Conservation (phyloP, 2,797 vertebrate genomes). For the Margarornis squamiger region DNA sequence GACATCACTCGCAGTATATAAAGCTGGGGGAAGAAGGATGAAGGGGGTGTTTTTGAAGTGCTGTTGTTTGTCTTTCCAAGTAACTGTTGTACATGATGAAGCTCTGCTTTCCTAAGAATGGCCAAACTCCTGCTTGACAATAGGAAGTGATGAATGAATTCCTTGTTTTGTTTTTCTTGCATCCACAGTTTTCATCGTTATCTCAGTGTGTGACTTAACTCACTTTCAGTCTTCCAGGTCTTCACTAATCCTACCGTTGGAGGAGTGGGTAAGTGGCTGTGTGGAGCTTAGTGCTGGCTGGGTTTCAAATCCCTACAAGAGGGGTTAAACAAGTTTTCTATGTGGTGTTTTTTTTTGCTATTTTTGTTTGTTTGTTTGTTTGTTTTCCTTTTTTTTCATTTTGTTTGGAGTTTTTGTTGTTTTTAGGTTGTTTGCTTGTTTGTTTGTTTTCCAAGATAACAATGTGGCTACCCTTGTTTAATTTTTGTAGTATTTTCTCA, state of each 20-base stretch:
- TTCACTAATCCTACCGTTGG: background rate
- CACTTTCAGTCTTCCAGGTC: background rate
- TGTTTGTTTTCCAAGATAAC: background rate
- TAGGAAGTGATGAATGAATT: background rate
- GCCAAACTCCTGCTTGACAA: background rate
- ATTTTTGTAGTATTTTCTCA: background rate
- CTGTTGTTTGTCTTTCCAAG: background rate
- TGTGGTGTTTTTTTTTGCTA: background rate
- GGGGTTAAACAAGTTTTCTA: background rate
- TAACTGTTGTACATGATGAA: background rate
- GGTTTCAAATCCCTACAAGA: rapidly evolving
- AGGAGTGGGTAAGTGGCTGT: rapidly evolving
- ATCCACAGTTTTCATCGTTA: background rate
- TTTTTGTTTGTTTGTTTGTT: background rate
- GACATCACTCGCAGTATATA: too few species aligned
- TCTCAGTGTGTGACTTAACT: background rate
- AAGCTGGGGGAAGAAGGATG: background rate
- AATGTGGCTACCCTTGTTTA: background rate
- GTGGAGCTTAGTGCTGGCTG: background rate
- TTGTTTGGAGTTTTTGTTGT: too few species aligned
- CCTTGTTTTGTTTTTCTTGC: background rate
- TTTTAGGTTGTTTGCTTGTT: too few species aligned
- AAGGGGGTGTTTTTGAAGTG: background rate
- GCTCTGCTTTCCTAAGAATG: background rate
- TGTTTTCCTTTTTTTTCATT: background rate